Percentiles rank a stretch among this genome's conserved stretches.
phyloP scores from a whole-genome alignment of 2,113 vertebrate genomes.

The Aythya baeri region DNA sequence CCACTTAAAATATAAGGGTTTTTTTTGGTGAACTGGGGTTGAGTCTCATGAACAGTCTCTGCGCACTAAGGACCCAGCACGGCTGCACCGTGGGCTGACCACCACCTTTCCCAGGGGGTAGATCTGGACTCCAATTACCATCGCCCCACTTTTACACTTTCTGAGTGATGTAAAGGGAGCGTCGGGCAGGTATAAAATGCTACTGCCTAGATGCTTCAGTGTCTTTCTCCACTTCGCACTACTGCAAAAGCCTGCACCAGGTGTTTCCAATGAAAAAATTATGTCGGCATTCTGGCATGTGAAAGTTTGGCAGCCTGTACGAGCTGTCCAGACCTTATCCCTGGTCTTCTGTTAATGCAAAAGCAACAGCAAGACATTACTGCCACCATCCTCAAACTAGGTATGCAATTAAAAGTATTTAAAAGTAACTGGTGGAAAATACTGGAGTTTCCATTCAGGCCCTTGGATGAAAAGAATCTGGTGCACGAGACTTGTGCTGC shows the following conservation, averaged over 20 bases:
- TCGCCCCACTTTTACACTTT: not conserved
- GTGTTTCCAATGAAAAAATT: not conserved
- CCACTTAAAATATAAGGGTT: fast-evolving
- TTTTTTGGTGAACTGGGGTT: no score
- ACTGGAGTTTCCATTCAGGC: not conserved
- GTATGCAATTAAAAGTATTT: fast-evolving
- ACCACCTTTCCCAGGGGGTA: not conserved
- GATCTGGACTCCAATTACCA: not conserved
- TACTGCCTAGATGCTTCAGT: not conserved
- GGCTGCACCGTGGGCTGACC: not conserved
- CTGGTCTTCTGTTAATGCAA: not conserved
- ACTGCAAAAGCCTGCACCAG: fast-evolving
- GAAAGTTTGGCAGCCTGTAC: not conserved
- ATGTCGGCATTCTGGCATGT: fast-evolving
- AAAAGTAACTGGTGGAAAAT: not conserved
- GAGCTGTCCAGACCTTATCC: not conserved
- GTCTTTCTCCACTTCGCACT: not conserved
- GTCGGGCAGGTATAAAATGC: not conserved
- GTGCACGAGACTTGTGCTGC: fast-evolving
- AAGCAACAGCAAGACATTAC: not conserved
- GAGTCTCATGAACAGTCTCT: fast-evolving
- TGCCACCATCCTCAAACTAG: not conserved
- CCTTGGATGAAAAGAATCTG: not conserved
- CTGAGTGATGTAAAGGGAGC: not conserved
- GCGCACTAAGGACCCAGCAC: not conserved